A percentile compares a stretch with the other conserved stretches of the same genome.
Evolutionary conservation across 2,797 vertebrate genomes (phyloP).

Genomic region (Urophycis tenuis): DNA sequence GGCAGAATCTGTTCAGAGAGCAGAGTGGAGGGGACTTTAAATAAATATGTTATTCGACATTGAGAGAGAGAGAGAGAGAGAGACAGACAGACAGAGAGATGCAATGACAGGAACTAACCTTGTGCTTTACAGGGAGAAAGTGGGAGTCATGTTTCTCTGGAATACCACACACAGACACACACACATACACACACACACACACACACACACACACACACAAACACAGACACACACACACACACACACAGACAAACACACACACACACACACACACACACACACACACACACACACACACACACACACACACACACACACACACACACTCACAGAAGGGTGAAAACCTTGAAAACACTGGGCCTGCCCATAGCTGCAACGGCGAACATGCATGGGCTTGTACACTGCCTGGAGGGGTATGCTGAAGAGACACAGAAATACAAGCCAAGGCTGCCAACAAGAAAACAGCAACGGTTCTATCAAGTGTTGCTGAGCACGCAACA

Average conservation of each 20-base stretch:
- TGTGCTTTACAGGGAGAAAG: neutral
- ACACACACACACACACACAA: neutral
- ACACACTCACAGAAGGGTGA: neutral
- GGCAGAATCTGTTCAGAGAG: neutral
- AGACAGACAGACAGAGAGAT: neutral
- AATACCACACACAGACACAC: neutral
- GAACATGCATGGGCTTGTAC: constrained; percentile 43
- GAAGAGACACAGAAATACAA: constrained; percentile 19
- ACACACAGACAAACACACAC: neutral
- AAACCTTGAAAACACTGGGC: constrained; percentile 18
- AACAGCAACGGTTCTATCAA: constrained; percentile 9
- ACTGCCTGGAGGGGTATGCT: constrained; percentile 36
- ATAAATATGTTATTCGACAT: neutral
- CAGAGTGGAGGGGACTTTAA: neutral
- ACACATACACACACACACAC: neutral
- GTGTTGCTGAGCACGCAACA: constrained; percentile 7
- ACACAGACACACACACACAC: neutral
- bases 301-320: neutral
- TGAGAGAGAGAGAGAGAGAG: neutral
- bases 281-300: neutral
- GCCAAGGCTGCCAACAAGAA: constrained; percentile 13
- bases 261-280: neutral
- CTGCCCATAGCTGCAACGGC: constrained; percentile 22
- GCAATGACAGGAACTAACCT: neutral
- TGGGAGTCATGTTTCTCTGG: neutral